Base-by-base conservation (phyloP, 2,888 invertebrate species). In the Eilema depressum region DNA sequence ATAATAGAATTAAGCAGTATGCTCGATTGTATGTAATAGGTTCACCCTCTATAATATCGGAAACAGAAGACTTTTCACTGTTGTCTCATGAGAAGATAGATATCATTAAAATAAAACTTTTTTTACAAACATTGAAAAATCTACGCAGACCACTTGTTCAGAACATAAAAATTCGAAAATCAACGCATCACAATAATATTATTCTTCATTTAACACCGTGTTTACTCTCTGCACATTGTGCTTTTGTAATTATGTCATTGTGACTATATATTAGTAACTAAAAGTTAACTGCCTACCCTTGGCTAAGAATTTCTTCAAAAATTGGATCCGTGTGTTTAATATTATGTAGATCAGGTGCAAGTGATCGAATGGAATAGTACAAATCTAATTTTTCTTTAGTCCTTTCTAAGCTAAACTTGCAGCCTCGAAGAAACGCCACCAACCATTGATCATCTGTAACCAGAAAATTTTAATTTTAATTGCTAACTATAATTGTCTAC, bases 391-490 rank as follows among this genome's bases (percentile, higher is more conserved):
- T 97, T 78, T 96, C 94, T 82, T 97, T 97, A 2, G 96, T 92
- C 62, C 95, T 91, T 83, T 97, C 96, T 83, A 97, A 86, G 76
- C 96, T 96, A 85, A 94, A 96, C 86, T 97, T 97, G 83, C 96
- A 96, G 41, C 97, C 96, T 17, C 97, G 93, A 25, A 97, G 89
- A 85, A 97, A 97, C 0, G 96, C 90, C 11, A 96, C 82, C 63
- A 97, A 82, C 92, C 96, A 96, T 87, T 97, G 96, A 80, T 97
- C 96, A 88, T 96, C 96, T 96, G 84, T 26, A 66, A 66, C 14
- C 59, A 59, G 5, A 37, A 37, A 63, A 25, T 25, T 25, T 26
- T n/a, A n/a, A n/a, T 11, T 25, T 57, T 37, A 8, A 8, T 56
- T 41, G 10, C n/a, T n/a, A 10, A 10, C n/a, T n/a, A 20, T n/a